phyloP scores from a whole-genome alignment of 2,888 invertebrate species.

The Bellardia bayeri region DNA sequence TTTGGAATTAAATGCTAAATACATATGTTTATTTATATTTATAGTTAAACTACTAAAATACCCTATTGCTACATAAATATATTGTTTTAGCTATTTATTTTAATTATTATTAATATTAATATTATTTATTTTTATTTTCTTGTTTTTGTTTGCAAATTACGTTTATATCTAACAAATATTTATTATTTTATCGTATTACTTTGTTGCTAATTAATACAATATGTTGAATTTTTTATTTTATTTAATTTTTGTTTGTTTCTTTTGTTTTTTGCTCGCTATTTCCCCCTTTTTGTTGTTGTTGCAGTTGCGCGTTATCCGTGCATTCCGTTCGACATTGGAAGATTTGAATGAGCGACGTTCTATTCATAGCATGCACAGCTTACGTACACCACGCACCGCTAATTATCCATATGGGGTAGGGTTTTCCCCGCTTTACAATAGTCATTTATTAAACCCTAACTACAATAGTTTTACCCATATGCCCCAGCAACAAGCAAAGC shows the following conservation, averaged over 20 bases:
- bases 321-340: constrained; percentile 99
- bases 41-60: not conserved
- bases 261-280: constrained; percentile 82
- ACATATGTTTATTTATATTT: no score
- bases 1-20: no score
- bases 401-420: constrained; percentile 83
- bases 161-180: constrained; percentile 52
- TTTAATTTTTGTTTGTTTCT: constrained; percentile 75
- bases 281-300: constrained; percentile 85
- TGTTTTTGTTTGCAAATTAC: constrained; percentile 57
- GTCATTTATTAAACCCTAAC: constrained; percentile 80
- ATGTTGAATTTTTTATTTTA: constrained; percentile 68
- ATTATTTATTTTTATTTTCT: constrained; percentile 45
- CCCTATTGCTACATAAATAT: not conserved
- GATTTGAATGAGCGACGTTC: constrained; percentile 99
- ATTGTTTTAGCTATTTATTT: not conserved
- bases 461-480: constrained; percentile 72
- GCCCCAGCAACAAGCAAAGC: constrained; percentile 76
- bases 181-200: constrained; percentile 54
- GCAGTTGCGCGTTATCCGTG: constrained; percentile 99
- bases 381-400: constrained; percentile 89
- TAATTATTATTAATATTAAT: constrained; percentile 11
- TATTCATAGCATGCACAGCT: constrained; percentile 98
- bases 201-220: constrained; percentile 62
- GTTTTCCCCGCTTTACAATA: constrained; percentile 80